phyloP scores from a whole-genome alignment of 2,113 vertebrate species.

The Oreochromis spilurus region DNA sequence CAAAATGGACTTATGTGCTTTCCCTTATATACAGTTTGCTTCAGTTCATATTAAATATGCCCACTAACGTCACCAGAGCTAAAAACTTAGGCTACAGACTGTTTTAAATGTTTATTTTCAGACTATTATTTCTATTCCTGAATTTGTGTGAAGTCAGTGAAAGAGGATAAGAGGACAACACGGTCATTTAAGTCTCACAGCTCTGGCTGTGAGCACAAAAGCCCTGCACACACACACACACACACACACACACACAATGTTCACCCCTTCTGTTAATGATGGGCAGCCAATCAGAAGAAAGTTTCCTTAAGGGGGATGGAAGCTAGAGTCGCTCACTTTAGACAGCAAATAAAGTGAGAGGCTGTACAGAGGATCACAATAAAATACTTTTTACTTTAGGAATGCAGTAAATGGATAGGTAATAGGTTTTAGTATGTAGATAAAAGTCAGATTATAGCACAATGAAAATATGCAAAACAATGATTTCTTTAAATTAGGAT shows the following conservation, averaged over 20 bases:
- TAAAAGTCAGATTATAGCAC: background rate
- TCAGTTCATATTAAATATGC: background rate
- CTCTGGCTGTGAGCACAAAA: background rate
- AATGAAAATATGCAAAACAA: background rate
- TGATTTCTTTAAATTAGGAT: background rate
- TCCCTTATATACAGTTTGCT: background rate
- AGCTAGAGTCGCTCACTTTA: background rate
- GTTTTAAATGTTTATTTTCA: background rate
- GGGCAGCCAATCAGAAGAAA: background rate
- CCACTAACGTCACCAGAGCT: background rate
- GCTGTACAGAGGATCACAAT: background rate
- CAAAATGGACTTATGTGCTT: background rate
- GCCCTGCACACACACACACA: background rate
- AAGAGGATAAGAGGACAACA: background rate
- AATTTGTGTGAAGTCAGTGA: background rate
- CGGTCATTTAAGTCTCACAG: background rate
- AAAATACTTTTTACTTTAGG: background rate
- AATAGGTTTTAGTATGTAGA: background rate
- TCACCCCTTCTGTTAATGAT: background rate
- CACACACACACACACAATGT: background rate
- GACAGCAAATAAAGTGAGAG: background rate
- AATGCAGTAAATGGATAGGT: background rate
- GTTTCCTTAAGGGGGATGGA: background rate
- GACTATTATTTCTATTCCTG: background rate
- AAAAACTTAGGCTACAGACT: background rate